Conservation (phyloP, 1,140 invertebrate species). For the Mya arenaria region DNA sequence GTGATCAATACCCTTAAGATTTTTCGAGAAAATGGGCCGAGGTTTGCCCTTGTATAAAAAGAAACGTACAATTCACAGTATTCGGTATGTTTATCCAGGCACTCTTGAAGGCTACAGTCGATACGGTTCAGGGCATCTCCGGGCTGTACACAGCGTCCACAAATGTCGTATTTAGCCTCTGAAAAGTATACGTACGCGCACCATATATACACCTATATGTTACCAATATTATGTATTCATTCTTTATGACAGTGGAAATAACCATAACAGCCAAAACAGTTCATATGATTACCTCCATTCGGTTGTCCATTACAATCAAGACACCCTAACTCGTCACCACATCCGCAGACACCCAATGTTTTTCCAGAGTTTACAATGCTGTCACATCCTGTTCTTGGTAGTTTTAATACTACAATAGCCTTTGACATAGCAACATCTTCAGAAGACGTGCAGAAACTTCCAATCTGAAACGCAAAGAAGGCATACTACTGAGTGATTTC, state of each 20-base stretch:
- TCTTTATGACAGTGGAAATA: not conserved
- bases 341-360: not conserved
- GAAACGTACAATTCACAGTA: no score
- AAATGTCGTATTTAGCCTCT: not conserved
- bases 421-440: not conserved
- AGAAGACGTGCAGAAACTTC: not conserved
- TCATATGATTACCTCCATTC: conserved; percentile 6
- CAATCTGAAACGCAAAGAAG: no score
- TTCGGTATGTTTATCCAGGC: no score
- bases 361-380: conserved; percentile 10
- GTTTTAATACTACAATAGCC: not conserved
- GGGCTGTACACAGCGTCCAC: not conserved
- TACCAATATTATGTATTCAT: not conserved
- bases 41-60: no score
- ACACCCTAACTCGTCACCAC: not conserved
- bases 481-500: no score
- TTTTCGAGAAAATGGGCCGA: no score
- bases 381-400: not conserved
- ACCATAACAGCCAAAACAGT: not conserved
- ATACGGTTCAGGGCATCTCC: no score
- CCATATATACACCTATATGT: not conserved
- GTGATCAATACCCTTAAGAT: no score
- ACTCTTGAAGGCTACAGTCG: no score
- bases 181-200: not conserved
- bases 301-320: not conserved